Conservation (phyloP, 2,113 vertebrate genomes). For the Odobenus rosmarus region DNA sequence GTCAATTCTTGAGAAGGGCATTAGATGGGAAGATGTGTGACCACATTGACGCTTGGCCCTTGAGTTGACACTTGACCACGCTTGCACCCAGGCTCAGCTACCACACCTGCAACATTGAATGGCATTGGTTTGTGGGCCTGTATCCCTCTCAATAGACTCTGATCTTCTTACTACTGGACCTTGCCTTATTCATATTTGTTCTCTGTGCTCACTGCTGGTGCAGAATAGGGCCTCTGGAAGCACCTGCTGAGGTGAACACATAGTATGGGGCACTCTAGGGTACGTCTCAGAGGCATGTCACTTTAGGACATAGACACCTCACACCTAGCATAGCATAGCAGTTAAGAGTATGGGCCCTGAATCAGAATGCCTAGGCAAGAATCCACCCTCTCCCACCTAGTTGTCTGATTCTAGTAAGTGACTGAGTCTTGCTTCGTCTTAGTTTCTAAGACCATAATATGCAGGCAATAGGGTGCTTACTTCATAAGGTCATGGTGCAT, state of each 20-base stretch:
- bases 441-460: neutral
- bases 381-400: neutral
- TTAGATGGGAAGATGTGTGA: neutral
- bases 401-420: neutral
- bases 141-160: neutral
- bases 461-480: neutral
- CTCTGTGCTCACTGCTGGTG: neutral
- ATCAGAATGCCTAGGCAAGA: neutral
- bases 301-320: neutral
- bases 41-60: neutral
- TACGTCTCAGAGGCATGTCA: neutral
- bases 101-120: neutral
- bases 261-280: neutral
- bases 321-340: neutral
- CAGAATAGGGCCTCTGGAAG: rapidly evolving
- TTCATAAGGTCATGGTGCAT: too few species aligned
- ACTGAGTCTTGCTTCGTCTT: neutral
- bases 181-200: neutral
- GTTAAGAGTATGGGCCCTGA: neutral
- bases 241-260: too few species aligned
- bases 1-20: neutral
- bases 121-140: too few species aligned
- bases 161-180: too few species aligned
- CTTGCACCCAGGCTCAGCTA: neutral
- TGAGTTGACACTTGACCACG: neutral